These are phyloP conservation scores for Catocala nupta DNA, from an alignment of 2,888 invertebrate species.

Conservation along the genomic window DNA sequence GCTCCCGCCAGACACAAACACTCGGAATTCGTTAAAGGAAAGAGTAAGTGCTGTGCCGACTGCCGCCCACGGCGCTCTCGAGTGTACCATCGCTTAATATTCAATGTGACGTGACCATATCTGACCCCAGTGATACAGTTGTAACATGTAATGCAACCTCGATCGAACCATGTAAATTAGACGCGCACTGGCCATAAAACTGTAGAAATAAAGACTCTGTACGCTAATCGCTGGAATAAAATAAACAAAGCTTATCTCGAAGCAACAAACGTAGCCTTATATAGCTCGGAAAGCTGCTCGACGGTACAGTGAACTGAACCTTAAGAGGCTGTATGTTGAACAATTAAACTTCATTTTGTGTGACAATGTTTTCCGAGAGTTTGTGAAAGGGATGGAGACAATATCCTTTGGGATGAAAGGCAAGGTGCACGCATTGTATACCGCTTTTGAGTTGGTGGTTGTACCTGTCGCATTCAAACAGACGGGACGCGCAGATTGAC, in stretches of 20 bases:
- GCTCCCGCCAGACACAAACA: slow-evolving; percentile 75
- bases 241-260: slow-evolving; percentile 80
- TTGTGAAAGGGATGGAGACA: slow-evolving; percentile 53
- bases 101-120: slow-evolving; percentile 34
- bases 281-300: slow-evolving; percentile 68
- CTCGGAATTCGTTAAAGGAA: slow-evolving; percentile 92
- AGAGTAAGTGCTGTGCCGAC: slow-evolving; percentile 88
- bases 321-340: slow-evolving; percentile 53
- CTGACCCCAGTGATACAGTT: slow-evolving; percentile 43
- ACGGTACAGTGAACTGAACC: slow-evolving; percentile 58
- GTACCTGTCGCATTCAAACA: slow-evolving; percentile 25
- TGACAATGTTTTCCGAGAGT: slow-evolving; percentile 52
- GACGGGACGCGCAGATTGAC: slow-evolving; percentile 26
- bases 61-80: slow-evolving; percentile 60
- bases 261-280: slow-evolving; percentile 72
- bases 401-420: slow-evolving; percentile 53
- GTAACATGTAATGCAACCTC: slow-evolving; percentile 39
- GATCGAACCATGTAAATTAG: slow-evolving; percentile 39
- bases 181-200: slow-evolving; percentile 52
- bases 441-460: slow-evolving; percentile 43
- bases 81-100: slow-evolving; percentile 36
- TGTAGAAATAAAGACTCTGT: slow-evolving; percentile 56
- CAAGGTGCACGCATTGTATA: slow-evolving; percentile 57
- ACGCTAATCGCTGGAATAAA: slow-evolving; percentile 71
- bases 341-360: slow-evolving; percentile 64